Percentiles rank a stretch among this genome's conserved stretches.
Evolutionary conservation across 1,140 invertebrate genomes (phyloP).

Genomic region (Zaprionus vittiger): DNA sequence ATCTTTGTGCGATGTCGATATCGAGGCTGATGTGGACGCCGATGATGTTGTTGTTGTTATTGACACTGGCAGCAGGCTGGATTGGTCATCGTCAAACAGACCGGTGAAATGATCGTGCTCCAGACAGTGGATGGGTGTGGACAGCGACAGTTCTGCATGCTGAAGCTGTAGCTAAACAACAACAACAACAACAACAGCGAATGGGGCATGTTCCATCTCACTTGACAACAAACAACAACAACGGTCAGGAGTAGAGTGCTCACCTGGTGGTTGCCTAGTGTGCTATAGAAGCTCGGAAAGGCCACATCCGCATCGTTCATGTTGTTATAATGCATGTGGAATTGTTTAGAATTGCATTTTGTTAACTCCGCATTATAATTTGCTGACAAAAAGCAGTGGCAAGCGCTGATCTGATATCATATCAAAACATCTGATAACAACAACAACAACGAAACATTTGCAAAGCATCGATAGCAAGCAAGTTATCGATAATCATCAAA

Average conservation of each 20-base stretch:
- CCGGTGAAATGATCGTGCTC: conserved; percentile 61
- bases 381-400: conserved; percentile 25
- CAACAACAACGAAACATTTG: conserved; percentile 37
- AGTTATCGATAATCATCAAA: background rate
- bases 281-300: conserved; percentile 55
- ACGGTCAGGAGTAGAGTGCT: conserved; percentile 27
- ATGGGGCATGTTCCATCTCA: conserved; percentile 37
- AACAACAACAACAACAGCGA: conserved; percentile 34
- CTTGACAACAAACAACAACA: conserved; percentile 40
- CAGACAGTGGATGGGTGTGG: conserved; percentile 63
- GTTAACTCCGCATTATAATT: conserved; percentile 51
- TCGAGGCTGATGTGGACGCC: too few relatives aligned
- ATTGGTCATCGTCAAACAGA: conserved; percentile 65
- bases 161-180: conserved; percentile 36
- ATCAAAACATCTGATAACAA: conserved; percentile 56
- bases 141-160: conserved; percentile 62
- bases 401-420: conserved; percentile 48
- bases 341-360: conserved; percentile 48
- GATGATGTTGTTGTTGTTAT: conserved; percentile 3
- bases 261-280: conserved; percentile 60
- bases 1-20: conserved; percentile 8
- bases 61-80: conserved; percentile 40
- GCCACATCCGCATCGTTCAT: conserved; percentile 69
- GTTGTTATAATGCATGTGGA: conserved; percentile 53
- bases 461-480: conserved; percentile 27